These are phyloP conservation scores for Numenius arquata DNA, from an alignment of 2,113 vertebrate genomes.

Conservation along the genomic window DNA sequence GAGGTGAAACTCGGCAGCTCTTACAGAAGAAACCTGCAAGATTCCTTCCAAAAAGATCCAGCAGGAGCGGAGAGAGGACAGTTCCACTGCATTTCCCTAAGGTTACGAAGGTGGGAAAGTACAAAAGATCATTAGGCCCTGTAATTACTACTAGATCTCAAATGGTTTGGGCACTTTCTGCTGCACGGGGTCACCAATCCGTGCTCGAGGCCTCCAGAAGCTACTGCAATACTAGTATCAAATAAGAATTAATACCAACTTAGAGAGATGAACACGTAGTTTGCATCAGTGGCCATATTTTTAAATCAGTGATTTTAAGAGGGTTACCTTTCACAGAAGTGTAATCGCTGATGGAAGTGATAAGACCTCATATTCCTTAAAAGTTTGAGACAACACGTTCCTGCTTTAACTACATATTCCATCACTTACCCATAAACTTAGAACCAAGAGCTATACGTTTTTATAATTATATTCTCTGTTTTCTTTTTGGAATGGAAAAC, in stretches of 20 bases:
- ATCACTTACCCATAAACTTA: background rate
- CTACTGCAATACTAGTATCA: background rate
- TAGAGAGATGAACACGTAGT: background rate
- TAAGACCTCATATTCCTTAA: background rate
- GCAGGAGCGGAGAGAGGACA: background rate
- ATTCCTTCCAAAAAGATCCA: background rate
- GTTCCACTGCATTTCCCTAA: background rate
- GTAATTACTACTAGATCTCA: fast-evolving
- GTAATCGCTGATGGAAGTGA: background rate
- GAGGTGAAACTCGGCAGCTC: background rate
- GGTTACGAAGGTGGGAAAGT: background rate
- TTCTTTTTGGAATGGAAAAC: background rate
- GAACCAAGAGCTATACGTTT: background rate
- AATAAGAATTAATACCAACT: background rate
- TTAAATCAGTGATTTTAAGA: background rate
- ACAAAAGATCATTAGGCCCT: background rate
- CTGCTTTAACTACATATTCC: background rate
- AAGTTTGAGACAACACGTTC: background rate
- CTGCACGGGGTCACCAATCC: background rate
- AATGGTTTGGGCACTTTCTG: background rate
- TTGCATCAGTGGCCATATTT: background rate
- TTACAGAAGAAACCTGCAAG: background rate
- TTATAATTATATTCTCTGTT: background rate
- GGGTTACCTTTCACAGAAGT: background rate
- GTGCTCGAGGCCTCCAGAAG: fast-evolving